phyloP scores from a whole-genome alignment of 1,140 invertebrate genomes.

The Dendrolimus kikuchii region DNA sequence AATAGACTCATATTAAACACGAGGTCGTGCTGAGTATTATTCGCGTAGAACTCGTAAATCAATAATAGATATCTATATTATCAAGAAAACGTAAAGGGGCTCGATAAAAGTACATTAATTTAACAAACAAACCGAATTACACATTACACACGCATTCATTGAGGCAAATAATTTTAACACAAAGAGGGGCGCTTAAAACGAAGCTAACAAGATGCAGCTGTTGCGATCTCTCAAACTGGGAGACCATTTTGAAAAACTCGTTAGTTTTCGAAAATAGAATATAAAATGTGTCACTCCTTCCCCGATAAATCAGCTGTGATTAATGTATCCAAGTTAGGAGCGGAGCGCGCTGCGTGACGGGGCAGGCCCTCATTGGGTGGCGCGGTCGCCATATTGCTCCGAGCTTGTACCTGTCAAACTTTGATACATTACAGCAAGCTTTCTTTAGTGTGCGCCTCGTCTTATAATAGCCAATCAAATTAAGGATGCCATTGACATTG shows the following conservation, averaged over 20 bases:
- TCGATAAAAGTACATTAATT: slow-evolving; percentile 23
- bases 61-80: slow-evolving; percentile 28
- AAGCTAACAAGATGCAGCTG: slow-evolving; percentile 69
- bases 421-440: slow-evolving; percentile 59
- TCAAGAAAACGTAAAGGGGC: slow-evolving; percentile 28
- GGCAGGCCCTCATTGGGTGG: slow-evolving; percentile 66
- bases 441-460: slow-evolving; percentile 63
- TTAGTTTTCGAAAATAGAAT: slow-evolving; percentile 68
- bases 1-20: slow-evolving; percentile 47
- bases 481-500: slow-evolving; percentile 28
- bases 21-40: slow-evolving; percentile 49
- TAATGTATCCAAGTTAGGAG: slow-evolving; percentile 56
- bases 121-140: slow-evolving; percentile 11
- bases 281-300: slow-evolving; percentile 70
- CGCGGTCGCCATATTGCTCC: slow-evolving; percentile 65
- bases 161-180: slow-evolving; percentile 63
- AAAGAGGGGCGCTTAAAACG: slow-evolving; percentile 47
- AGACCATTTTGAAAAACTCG: slow-evolving; percentile 67
- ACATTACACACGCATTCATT: slow-evolving; percentile 38
- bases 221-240: slow-evolving; percentile 41
- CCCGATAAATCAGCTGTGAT: slow-evolving; percentile 66
- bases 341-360: slow-evolving; percentile 58
- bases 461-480: slow-evolving; percentile 50
- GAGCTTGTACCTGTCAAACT: slow-evolving; percentile 69
- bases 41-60: slow-evolving; percentile 39